Evolutionary conservation across 2,113 vertebrate species (phyloP).

Genomic region (Nettapus auritus): DNA sequence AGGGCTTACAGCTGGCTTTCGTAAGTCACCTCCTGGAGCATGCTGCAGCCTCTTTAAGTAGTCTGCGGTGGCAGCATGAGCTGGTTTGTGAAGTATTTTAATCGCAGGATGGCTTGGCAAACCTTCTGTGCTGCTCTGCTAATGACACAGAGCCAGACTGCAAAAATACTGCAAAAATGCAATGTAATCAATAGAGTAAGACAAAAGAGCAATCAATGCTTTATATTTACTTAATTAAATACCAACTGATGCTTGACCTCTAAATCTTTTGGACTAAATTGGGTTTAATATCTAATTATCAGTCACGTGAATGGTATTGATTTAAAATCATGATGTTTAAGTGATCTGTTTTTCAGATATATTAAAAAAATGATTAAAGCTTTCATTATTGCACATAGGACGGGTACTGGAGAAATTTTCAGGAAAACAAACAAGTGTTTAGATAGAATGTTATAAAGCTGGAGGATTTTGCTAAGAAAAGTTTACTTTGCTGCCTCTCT

Average conservation of each 20-base stretch:
- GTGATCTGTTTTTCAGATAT: constrained; percentile 4
- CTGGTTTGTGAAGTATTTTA: not conserved
- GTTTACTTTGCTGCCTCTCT: not conserved
- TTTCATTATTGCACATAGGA: not conserved
- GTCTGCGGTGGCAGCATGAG: not conserved
- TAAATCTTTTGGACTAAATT: not conserved
- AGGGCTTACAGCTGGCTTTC: not conserved
- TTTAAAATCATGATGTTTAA: constrained; percentile 42
- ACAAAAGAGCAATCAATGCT: constrained; percentile 25
- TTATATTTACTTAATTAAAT: constrained; percentile 27
- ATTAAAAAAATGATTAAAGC: not conserved
- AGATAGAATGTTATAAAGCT: not conserved
- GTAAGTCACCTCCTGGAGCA: too few relatives aligned
- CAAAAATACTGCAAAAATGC: constrained; percentile 1
- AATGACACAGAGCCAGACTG: not conserved
- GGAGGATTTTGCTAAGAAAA: not conserved
- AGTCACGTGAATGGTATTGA: constrained; percentile 24
- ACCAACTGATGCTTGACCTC: constrained; percentile 42
- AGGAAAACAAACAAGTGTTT: not conserved
- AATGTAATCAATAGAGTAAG: constrained; percentile 39
- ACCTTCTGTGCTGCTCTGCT: not conserved
- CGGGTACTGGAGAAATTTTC: not conserved
- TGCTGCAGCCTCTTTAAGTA: not conserved
- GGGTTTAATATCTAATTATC: constrained; percentile 60
- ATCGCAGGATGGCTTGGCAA: not conserved